These are phyloP conservation scores for Cantharis rufa DNA, from an alignment of 2,888 invertebrate genomes.

Conservation along the genomic window DNA sequence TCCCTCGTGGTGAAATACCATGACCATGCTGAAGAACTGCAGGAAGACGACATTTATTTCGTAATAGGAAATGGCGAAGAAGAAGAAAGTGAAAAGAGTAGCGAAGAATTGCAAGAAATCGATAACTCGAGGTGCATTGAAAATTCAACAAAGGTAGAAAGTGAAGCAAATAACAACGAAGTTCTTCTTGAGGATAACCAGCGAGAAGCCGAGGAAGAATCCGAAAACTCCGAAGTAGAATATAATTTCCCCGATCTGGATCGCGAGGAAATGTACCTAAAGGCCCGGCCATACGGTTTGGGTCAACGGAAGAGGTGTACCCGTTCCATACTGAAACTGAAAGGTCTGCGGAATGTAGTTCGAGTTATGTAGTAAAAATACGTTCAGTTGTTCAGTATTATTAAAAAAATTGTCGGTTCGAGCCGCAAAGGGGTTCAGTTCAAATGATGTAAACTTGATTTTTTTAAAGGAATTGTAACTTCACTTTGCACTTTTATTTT, in stretches of 20 bases:
- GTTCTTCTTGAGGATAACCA: no score
- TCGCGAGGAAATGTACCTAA: not conserved
- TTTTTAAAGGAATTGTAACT: not conserved
- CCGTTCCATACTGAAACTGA: not conserved
- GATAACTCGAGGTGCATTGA: no score
- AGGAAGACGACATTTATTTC: not conserved
- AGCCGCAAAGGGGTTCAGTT: not conserved
- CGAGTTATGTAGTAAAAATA: not conserved
- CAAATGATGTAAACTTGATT: not conserved
- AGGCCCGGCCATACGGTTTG: not conserved
- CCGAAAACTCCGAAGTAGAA: not conserved
- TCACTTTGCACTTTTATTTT: constrained; percentile 8
- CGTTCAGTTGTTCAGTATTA: no score
- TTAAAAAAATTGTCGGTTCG: no score
- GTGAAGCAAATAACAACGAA: no score
- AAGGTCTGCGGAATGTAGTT: not conserved
- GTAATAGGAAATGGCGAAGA: no score
- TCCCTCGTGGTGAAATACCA: not conserved
- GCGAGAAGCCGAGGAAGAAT: not conserved
- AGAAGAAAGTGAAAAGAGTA: no score
- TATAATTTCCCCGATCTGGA: not conserved
- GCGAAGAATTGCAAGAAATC: no score
- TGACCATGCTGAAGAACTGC: no score
- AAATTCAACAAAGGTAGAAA: no score
- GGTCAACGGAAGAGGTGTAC: not conserved